Base-by-base conservation (phyloP, 2,888 invertebrate genomes). In the Osedax fenrisi region DNA sequence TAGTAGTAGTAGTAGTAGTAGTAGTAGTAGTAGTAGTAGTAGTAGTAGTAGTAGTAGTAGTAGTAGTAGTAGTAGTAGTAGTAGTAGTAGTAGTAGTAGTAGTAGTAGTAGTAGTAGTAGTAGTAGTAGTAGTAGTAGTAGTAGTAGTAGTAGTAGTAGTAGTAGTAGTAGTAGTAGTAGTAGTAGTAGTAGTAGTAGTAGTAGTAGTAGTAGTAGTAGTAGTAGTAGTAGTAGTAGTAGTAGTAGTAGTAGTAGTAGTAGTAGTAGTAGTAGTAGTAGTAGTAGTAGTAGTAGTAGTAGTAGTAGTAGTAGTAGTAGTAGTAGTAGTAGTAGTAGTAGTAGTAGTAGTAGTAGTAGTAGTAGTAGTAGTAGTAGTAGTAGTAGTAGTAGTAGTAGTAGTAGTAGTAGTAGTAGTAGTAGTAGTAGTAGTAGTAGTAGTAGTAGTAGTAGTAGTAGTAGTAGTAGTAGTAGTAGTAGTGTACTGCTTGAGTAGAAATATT, bases 361-460 rank as follows among this genome's bases (percentile, higher is more conserved):
- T 1, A 61, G 61, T 61, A 61, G 61, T 61, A 61, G 61, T 61
- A 61, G 61, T 61, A 61, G 1, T 10, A 1, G 61, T 1, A 61
- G 61, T 10, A 61, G 61, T 61, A 3, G 61, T 10, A 61, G 61
- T 5, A 61, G 61, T 5, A 61, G 61, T 61, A 61, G 61, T 5
- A 61, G 61, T 61, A 61, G 61, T 5, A 61, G 61, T 5, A 61
- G 61, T 61, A 61, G 61, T 61, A 61, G 61, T 22, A 61, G 61
- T 61, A 61, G 61, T 5, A 61, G 61, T 5, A 61, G 61, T 61
- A 61, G 61, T 61, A 61, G 61, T 61, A 61, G 61, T 61, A 61
- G 61, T 61, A 61, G 5, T 61, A 61, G 61, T 61, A 61, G 61
- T 61, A 61, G 61, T 61, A 61, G 61, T 61, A 61, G 61, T 61